Base-by-base conservation (phyloP, 2,888 invertebrate genomes). In the Perithous albicinctus region DNA sequence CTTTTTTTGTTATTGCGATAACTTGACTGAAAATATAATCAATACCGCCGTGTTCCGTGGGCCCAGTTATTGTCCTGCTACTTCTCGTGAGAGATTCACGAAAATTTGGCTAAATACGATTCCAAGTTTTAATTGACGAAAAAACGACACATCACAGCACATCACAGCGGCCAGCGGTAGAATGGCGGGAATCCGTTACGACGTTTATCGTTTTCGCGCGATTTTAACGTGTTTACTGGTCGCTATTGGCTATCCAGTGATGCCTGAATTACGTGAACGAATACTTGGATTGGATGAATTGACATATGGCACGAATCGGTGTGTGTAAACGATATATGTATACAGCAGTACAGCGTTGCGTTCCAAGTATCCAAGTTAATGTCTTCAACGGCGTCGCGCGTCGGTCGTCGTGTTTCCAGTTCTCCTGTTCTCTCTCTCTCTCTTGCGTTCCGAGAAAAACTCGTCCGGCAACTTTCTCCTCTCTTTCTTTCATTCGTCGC, bases 171-270 rank as follows among this genome's bases (percentile, higher is more conserved):
- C 26, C 18, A 29, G 77, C 69, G 26, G 15, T 5, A 26, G 73
- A 78, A 74, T 82, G 81, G 81, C 81, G 81, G 81, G 81, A 82
- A 80, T 78, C 73, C 78, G 81, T 78, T 78, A 35, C 56, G 66
- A 66, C 32, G 76, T 78, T 73, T 46, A 32, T 69, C 63, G 26
- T 74, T 81, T 81, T 81, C 81, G 81, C 81, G 81, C 78, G 78
- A 81, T 70, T 64, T 81, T 41, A 51, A 35, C 51, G 73, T 81
- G 78, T 69, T 69, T 69, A 78, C 69, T 32, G 35, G 38, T 61
- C 20, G 8, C 38, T 23, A 80, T 80, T 77, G 80, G 29, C n/a
- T 8, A 1, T 1, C 18, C 0, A 2, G 18, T 18, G 7, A n/a
- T 0, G 43, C n/a, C 2, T 6, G 18, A 6, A 20, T 10, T 6